A percentile compares a stretch with the other conserved stretches of the same genome.
Conservation (phyloP, 2,797 vertebrate genomes). For the Threskiornis aethiopicus region DNA sequence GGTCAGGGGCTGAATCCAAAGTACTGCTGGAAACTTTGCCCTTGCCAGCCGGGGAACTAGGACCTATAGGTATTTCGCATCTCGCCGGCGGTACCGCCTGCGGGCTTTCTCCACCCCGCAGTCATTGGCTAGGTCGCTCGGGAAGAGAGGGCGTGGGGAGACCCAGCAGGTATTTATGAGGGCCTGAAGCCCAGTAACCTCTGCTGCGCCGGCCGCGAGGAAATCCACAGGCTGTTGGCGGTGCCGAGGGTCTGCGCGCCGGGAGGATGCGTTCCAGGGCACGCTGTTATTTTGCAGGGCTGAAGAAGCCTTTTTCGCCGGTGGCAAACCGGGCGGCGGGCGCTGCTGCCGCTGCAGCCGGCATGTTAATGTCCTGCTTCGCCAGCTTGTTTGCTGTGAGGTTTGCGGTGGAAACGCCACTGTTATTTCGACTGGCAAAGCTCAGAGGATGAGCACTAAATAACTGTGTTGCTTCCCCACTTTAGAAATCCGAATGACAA, state of each 20-base stretch:
- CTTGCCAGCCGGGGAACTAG: background rate
- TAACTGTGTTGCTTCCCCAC: background rate
- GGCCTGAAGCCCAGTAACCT: background rate
- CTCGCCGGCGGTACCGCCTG: fast-evolving
- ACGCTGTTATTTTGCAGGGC: background rate
- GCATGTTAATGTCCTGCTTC: background rate
- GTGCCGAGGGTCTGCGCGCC: background rate
- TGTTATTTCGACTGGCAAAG: background rate
- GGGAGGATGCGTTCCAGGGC: fast-evolving
- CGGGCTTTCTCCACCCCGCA: background rate
- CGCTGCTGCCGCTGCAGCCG: no score
- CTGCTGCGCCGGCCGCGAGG: background rate
- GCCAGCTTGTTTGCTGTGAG: background rate
- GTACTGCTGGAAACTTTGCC: background rate
- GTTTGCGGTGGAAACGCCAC: background rate
- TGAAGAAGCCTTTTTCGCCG: background rate
- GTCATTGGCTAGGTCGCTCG: background rate
- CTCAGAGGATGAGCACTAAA: background rate
- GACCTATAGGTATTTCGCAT: fast-evolving
- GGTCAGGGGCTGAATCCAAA: background rate
- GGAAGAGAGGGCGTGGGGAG: background rate
- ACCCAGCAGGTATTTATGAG: background rate
- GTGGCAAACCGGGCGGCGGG: background rate
- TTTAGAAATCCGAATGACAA: background rate
- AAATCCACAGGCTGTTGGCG: background rate